Percentiles rank a stretch among this genome's conserved stretches.
phyloP scores from a whole-genome alignment of 35 echinoderm and acorn worm species.

The Ophiothrix spiculata region DNA sequence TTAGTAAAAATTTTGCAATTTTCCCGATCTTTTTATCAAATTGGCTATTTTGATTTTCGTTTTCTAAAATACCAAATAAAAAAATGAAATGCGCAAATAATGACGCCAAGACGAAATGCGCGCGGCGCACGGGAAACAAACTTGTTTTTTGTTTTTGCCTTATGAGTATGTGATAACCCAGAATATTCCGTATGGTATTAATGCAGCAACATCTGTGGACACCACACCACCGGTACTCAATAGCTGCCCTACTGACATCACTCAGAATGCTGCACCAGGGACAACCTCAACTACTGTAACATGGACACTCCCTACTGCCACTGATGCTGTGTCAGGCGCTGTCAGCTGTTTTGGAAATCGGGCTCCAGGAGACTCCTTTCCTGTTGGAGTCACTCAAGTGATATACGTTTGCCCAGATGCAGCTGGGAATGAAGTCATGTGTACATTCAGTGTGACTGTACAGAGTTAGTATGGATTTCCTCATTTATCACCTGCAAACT shows the following conservation, averaged over 20 bases:
- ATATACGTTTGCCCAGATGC: slow-evolving; percentile 31
- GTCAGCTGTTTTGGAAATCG: background rate
- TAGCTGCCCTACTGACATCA: slow-evolving; percentile 58
- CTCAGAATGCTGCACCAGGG: slow-evolving; percentile 15
- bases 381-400: slow-evolving; percentile 21
- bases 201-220: slow-evolving; percentile 43
- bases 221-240: slow-evolving; percentile 35
- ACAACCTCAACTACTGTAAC: slow-evolving; percentile 24
- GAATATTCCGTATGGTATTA: too few species aligned
- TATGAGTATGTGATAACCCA: too few species aligned
- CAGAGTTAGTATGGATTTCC: too few species aligned
- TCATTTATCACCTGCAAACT: too few species aligned
- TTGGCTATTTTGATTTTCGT: too few species aligned
- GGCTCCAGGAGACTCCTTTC: slow-evolving; percentile 27
- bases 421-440: slow-evolving; percentile 43
- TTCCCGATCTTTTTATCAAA: too few species aligned
- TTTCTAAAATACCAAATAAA: too few species aligned
- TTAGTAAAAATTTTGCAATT: too few species aligned
- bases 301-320: slow-evolving; percentile 44
- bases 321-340: slow-evolving; percentile 33
- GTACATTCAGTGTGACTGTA: slow-evolving; percentile 48
- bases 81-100: too few species aligned
- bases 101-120: too few species aligned
- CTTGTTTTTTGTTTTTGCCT: too few species aligned
- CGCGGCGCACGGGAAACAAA: too few species aligned